A percentile compares a stretch with the other conserved stretches of the same genome.
Conservation (phyloP, 53 echinoderm and acorn worm species). For the Stichopus horrens region DNA sequence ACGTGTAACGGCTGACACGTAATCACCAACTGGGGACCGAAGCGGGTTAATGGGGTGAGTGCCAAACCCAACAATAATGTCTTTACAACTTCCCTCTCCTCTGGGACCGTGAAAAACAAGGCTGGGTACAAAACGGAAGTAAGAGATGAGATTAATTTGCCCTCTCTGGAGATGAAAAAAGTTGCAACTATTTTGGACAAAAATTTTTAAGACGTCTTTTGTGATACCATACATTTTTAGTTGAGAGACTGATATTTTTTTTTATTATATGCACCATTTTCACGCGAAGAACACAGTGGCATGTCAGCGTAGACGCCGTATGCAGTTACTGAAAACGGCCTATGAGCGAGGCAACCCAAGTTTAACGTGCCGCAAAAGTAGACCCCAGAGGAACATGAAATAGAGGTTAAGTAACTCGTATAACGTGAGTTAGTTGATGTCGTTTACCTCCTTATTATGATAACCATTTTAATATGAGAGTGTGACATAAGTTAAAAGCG, state of each 20-base stretch:
- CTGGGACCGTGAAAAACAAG: slow-evolving; percentile 17
- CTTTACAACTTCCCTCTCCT: slow-evolving; percentile 21
- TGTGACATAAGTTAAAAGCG: neutral
- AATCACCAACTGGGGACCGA: slow-evolving; percentile 34
- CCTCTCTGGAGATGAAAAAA: slow-evolving; percentile 48
- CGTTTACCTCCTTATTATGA: neutral
- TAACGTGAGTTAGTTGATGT: neutral
- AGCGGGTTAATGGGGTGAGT: slow-evolving; percentile 41
- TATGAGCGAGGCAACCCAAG: neutral
- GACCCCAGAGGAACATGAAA: neutral
- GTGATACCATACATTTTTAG: neutral
- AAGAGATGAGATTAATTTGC: slow-evolving; percentile 40
- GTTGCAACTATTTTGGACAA: slow-evolving; percentile 27
- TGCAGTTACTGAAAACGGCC: neutral
- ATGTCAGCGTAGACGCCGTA: neutral
- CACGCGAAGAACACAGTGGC: neutral
- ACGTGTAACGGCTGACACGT: slow-evolving; percentile 34
- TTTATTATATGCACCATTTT: neutral
- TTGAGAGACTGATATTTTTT: neutral
- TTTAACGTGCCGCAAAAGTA: slow-evolving; percentile 8
- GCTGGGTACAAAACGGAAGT: slow-evolving; percentile 47
- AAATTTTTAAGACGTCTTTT: slow-evolving; percentile 16
- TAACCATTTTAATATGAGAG: neutral
- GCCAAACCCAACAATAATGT: slow-evolving; percentile 14
- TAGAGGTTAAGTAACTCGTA: slow-evolving; percentile 9